Conservation (phyloP, 2,797 vertebrate genomes). For the Melanotaenia nigrans region DNA sequence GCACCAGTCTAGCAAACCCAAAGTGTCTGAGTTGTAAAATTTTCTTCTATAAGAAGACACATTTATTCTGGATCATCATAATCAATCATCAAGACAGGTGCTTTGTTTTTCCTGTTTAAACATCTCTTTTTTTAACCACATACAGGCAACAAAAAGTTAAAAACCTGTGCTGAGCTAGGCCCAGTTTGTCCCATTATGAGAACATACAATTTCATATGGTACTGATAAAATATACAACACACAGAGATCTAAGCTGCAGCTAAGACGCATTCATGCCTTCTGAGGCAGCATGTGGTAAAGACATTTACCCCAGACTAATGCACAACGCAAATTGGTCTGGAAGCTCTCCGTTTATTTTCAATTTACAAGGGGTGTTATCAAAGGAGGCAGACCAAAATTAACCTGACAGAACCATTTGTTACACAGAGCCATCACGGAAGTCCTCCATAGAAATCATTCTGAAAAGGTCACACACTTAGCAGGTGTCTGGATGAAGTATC, state of each 20-base stretch:
- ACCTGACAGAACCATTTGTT: slow-evolving; percentile 4
- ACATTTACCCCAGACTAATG: neutral
- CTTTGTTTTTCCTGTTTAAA: neutral
- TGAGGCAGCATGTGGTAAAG: neutral
- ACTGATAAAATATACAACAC: slow-evolving; percentile 22
- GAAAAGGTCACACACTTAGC: neutral
- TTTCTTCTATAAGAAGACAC: neutral
- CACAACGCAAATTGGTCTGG: neutral
- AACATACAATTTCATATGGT: slow-evolving; percentile 46
- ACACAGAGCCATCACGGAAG: neutral
- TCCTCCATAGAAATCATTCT: neutral
- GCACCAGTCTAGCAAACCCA: slow-evolving; percentile 4
- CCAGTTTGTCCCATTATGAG: slow-evolving; percentile 1
- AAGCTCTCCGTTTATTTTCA: neutral
- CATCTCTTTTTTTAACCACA: neutral
- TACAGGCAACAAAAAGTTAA: neutral
- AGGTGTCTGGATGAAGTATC: neutral
- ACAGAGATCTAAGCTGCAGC: neutral
- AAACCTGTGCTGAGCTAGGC: neutral
- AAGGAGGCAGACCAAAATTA: neutral
- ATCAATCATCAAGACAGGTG: neutral
- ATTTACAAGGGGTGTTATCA: slow-evolving; percentile 1
- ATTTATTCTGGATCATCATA: no score
- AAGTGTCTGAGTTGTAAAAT: slow-evolving; percentile 20
- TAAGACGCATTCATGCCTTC: neutral